phyloP scores from a whole-genome alignment of 64 coral and sea anemone species.

The Actinia tenebrosa region DNA sequence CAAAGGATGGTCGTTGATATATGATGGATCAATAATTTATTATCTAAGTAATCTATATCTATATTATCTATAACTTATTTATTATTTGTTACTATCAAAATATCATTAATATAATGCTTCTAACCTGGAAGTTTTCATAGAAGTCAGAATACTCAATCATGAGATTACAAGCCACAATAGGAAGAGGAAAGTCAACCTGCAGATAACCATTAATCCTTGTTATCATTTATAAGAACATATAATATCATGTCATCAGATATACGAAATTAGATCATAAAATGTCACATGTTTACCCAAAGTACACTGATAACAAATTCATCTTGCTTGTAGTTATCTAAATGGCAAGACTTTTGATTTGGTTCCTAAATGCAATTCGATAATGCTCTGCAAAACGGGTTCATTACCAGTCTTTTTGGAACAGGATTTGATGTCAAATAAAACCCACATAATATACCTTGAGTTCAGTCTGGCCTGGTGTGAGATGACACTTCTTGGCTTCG shows the following conservation, averaged over 20 bases:
- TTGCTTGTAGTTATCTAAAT: too few relatives aligned
- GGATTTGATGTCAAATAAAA: not conserved
- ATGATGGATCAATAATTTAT: not conserved
- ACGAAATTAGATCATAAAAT: too few relatives aligned
- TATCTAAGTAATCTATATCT: not conserved
- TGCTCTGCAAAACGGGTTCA: too few relatives aligned
- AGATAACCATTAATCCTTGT: not conserved
- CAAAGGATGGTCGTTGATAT: too few relatives aligned
- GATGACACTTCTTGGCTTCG: constrained; percentile 96
- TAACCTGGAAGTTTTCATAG: constrained; percentile 96
- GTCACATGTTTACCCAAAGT: too few relatives aligned
- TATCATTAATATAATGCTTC: not conserved
- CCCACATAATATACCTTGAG: constrained; percentile 52
- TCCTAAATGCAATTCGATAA: not conserved
- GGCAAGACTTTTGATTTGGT: too few relatives aligned
- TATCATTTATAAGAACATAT: not conserved
- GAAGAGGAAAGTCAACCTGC: constrained; percentile 93
- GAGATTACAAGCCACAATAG: constrained; percentile 93
- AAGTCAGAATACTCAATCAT: constrained; percentile 99
- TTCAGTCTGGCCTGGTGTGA: constrained; percentile 95
- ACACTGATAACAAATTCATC: too few relatives aligned
- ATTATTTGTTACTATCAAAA: not conserved
- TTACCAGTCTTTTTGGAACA: too few relatives aligned
- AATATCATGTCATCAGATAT: too few relatives aligned
- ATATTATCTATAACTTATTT: not conserved